These are phyloP conservation scores for Helicolenus hilgendorfi DNA, from an alignment of 2,797 vertebrate species.

Conservation along the genomic window DNA sequence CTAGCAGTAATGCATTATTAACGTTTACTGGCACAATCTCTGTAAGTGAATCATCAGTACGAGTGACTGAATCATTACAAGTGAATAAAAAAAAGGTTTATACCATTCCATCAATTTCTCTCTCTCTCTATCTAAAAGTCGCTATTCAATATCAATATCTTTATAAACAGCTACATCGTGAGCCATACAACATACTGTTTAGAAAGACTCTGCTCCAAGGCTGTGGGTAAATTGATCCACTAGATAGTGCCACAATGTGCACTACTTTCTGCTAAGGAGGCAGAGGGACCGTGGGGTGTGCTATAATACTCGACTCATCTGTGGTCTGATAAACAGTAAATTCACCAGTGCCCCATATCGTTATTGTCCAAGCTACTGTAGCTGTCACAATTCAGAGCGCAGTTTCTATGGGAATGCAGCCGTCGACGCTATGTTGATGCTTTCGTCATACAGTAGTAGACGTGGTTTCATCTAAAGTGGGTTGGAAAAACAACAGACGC, in stretches of 20 bases:
- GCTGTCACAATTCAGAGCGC: fast-evolving
- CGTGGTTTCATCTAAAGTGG: too few relatives aligned
- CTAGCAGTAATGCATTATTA: conserved; percentile 11
- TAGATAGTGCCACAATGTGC: not conserved
- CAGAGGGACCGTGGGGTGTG: too few relatives aligned
- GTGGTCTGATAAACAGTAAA: too few relatives aligned
- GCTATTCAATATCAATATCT: not conserved
- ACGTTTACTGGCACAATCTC: conserved; percentile 15
- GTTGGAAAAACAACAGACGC: too few relatives aligned
- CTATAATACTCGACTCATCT: too few relatives aligned
- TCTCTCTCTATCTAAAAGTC: not conserved
- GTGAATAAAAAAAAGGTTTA: conserved; percentile 9
- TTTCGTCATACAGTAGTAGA: too few relatives aligned
- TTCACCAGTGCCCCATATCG: too few relatives aligned
- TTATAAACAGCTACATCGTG: not conserved
- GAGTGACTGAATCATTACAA: conserved; percentile 33
- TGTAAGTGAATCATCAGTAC: conserved; percentile 32
- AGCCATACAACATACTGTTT: not conserved
- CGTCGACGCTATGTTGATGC: fast-evolving
- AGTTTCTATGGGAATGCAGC: too few relatives aligned
- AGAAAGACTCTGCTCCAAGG: not conserved
- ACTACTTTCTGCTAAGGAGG: not conserved
- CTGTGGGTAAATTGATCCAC: not conserved
- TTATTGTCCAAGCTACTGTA: too few relatives aligned
- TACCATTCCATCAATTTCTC: not conserved